A percentile compares a stretch with the other conserved stretches of the same genome.
Evolutionary conservation across 2,797 vertebrate genomes (phyloP).

Genomic region (Crocidura indochinensis): DNA sequence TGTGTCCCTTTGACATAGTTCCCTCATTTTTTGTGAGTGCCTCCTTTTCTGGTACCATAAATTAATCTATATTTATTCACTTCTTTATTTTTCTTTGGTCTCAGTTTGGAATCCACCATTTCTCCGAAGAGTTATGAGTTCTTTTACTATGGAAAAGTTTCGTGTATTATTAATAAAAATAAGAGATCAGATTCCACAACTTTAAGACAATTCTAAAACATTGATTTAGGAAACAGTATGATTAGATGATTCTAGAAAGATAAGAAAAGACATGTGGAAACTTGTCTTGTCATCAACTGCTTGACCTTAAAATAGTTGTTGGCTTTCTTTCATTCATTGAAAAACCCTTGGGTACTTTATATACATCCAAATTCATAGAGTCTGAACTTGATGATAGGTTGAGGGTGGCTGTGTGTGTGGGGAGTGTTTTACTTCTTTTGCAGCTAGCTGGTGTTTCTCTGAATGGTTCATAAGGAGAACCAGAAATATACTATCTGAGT

Average conservation of each 20-base stretch:
- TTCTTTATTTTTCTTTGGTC: not conserved
- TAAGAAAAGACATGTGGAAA: conserved; percentile 3
- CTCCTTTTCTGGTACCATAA: not conserved
- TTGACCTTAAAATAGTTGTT: conserved; percentile 28
- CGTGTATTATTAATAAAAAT: conserved; percentile 46
- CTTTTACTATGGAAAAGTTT: conserved; percentile 39
- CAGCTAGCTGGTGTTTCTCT: not conserved
- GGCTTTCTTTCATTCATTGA: conserved; percentile 54
- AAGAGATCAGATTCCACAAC: not conserved
- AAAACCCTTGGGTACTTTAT: not conserved
- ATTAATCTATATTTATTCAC: conserved; percentile 1
- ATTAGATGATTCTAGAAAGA: not conserved
- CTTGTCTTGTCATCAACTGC: conserved; percentile 5
- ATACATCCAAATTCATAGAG: not conserved
- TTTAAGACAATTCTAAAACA: conserved; percentile 43
- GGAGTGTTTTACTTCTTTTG: too few relatives aligned
- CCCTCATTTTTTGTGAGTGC: not conserved
- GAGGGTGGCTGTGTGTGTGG: not conserved
- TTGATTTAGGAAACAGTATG: not conserved
- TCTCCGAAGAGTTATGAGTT: not conserved
- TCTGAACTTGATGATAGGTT: not conserved
- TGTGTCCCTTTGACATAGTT: not conserved
- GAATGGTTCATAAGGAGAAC: not conserved
- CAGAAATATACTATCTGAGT: not conserved
- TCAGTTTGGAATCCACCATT: not conserved